A percentile compares a stretch with the other conserved stretches of the same genome.
Conservation (phyloP, 2,113 vertebrate genomes). For the Forbesichthys papilliferus region DNA sequence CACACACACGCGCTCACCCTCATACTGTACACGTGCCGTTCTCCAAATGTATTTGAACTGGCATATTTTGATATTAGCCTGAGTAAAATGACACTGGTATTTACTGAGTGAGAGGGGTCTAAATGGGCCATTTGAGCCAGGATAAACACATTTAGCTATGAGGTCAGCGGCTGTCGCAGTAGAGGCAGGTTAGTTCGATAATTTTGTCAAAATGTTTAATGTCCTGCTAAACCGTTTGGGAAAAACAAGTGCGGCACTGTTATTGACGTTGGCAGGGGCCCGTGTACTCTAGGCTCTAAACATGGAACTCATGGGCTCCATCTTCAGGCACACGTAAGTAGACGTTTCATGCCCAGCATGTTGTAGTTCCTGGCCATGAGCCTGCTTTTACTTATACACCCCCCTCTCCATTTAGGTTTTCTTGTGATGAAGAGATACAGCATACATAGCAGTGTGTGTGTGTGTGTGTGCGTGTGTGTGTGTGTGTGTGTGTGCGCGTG, state of each 20-base stretch:
- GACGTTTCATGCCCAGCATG: conserved; percentile 74
- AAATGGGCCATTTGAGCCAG: conserved; percentile 83
- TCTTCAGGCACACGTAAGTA: conserved; percentile 78
- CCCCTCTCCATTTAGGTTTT: conserved; percentile 1
- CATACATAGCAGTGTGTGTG: no score
- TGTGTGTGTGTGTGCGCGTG: conserved; percentile 4
- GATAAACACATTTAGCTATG: conserved; percentile 94
- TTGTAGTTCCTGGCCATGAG: conserved; percentile 66
- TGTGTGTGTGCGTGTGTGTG: not conserved
- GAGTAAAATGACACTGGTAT: conserved; percentile 76
- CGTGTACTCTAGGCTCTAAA: conserved; percentile 75
- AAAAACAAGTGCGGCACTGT: conserved; percentile 82
- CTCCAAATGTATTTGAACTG: conserved; percentile 70
- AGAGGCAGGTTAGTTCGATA: conserved; percentile 92
- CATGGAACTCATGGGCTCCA: conserved; percentile 83
- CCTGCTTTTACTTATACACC: conserved; percentile 24
- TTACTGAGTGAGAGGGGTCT: conserved; percentile 74
- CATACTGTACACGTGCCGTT: conserved; percentile 30
- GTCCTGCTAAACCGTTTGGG: conserved; percentile 87
- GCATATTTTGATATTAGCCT: conserved; percentile 76
- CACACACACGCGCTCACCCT: conserved; percentile 16
- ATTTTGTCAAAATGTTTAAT: conserved; percentile 97
- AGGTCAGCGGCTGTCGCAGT: conserved; percentile 91
- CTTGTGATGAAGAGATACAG: conserved; percentile 51
- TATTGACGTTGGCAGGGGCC: conserved; percentile 91